A percentile compares a stretch with the other conserved stretches of the same genome.
phyloP scores from a whole-genome alignment of 37 sponge, comb jelly and placozoan genomes.

The Corticium candelabrum region DNA sequence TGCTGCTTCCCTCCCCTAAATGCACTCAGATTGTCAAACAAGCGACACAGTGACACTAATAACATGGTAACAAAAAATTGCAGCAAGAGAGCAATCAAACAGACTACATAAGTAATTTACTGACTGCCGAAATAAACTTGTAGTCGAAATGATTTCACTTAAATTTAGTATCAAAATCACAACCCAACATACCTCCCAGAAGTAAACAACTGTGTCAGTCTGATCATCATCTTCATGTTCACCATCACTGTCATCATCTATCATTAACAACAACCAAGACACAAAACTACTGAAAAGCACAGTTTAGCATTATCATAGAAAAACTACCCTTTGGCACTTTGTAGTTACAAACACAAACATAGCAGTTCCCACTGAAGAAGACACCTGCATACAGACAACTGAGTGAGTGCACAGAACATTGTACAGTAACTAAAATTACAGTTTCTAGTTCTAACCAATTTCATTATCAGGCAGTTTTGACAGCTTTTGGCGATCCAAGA shows the following conservation, averaged over 20 bases:
- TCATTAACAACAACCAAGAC: not conserved
- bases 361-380: constrained; percentile 84
- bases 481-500: constrained; percentile 80
- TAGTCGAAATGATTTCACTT: no score
- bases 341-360: constrained; percentile 86
- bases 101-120: no score
- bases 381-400: constrained; percentile 45
- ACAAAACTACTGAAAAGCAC: not conserved
- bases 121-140: no score
- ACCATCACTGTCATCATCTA: constrained; percentile 22
- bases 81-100: no score
- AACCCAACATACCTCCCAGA: constrained; percentile 79
- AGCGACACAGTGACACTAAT: no score
- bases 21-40: no score
- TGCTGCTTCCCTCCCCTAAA: constrained; percentile 53
- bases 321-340: no score
- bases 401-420: not conserved
- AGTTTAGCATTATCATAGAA: not conserved
- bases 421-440: not conserved
- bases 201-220: constrained; percentile 71
- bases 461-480: constrained; percentile 68
- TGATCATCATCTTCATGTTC: constrained; percentile 52
- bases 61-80: no score
- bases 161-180: no score
- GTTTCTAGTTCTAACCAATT: constrained; percentile 28